These are phyloP conservation scores for Adoxophyes honmai DNA, from an alignment of 1,140 invertebrate species.

Conservation along the genomic window DNA sequence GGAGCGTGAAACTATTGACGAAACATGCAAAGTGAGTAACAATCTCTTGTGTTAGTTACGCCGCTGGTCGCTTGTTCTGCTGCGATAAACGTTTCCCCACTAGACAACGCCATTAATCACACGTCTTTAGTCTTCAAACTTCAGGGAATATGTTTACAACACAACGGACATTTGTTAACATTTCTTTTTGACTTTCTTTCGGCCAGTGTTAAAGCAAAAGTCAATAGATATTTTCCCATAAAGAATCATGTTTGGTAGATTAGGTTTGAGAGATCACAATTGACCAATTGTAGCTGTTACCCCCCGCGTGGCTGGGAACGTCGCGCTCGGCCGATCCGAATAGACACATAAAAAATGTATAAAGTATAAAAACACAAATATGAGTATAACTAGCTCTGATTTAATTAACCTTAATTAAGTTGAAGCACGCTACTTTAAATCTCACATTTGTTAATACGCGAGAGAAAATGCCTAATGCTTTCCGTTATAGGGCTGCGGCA, in stretches of 20 bases:
- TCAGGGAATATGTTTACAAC: neutral
- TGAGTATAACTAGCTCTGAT: constrained; percentile 40
- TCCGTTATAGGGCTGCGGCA: neutral
- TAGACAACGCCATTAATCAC: constrained; percentile 56
- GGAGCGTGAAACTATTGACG: constrained; percentile 74
- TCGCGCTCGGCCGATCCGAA: constrained; percentile 8
- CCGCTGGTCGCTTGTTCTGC: constrained; percentile 66
- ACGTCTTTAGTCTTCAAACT: neutral
- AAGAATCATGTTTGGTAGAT: neutral
- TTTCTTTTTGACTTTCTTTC: neutral
- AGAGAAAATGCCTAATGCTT: constrained; percentile 4
- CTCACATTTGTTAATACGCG: constrained; percentile 44
- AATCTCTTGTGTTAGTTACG: constrained; percentile 75
- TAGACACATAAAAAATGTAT: constrained; percentile 25
- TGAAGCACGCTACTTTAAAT: constrained; percentile 37
- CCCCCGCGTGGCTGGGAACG: constrained; percentile 15
- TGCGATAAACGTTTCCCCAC: constrained; percentile 63
- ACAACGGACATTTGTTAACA: neutral
- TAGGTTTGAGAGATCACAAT: constrained; percentile 12
- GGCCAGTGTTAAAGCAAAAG: neutral
- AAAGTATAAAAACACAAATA: constrained; percentile 30
- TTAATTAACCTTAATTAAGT: constrained; percentile 67
- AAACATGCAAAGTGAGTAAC: constrained; percentile 76
- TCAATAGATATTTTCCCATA: neutral
- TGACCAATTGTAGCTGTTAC: constrained; percentile 4